These are phyloP conservation scores for Ammodytes marinus DNA, from an alignment of 2,113 vertebrate species.

Conservation along the genomic window DNA sequence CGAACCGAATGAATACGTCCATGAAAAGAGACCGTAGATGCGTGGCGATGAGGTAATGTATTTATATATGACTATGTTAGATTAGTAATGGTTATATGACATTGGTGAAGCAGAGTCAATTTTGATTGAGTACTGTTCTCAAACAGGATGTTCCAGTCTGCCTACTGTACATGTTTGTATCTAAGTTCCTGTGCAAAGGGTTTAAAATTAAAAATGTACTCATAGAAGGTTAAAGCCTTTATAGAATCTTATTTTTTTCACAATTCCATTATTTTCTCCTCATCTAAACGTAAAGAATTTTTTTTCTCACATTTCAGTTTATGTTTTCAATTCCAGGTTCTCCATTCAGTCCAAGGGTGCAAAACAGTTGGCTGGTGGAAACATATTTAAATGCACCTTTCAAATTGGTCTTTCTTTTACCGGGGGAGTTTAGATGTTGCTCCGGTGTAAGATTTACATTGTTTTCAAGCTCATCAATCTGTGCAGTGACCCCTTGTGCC, in stretches of 20 bases:
- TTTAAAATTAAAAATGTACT: no score
- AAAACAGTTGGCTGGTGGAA: conserved; percentile 8
- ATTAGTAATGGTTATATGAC: no score
- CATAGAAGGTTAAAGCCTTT: not conserved
- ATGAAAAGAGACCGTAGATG: no score
- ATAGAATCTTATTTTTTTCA: not conserved
- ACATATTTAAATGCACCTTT: not conserved
- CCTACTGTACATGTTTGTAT: no score
- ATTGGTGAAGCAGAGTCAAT: no score
- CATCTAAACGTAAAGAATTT: not conserved
- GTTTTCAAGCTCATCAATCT: conserved; percentile 50
- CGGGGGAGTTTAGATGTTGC: not conserved
- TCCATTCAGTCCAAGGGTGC: not conserved
- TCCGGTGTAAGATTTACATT: conserved; percentile 26
- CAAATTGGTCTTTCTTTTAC: not conserved
- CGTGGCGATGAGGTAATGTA: no score
- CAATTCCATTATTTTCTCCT: not conserved
- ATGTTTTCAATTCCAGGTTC: not conserved
- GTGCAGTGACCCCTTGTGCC: conserved; percentile 41
- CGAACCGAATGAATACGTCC: no score
- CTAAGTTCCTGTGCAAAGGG: no score
- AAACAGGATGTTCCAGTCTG: no score
- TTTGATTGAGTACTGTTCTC: no score
- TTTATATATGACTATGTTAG: no score
- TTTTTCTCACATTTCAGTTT: not conserved